A percentile compares a stretch with the other conserved stretches of the same genome.
Evolutionary conservation across 2,888 invertebrate species (phyloP).

Genomic region (Sinopyrophorus schimmeli): DNA sequence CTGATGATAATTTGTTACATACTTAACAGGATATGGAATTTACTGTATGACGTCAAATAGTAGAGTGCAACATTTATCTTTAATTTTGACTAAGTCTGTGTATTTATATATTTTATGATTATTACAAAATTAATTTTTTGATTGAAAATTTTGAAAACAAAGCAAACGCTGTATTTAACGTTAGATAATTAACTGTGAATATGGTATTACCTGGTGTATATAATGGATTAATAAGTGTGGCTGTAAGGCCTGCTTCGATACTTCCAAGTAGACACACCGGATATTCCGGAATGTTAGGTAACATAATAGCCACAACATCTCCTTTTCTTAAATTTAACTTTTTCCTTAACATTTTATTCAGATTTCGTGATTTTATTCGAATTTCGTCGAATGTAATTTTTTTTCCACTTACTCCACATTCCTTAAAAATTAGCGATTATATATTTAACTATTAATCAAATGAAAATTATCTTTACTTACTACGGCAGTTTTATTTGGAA

Average conservation of each 20-base stretch:
- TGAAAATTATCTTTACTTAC: conserved; percentile 60
- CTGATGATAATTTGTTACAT: too few relatives aligned
- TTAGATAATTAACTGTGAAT: too few relatives aligned
- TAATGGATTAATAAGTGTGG: conserved; percentile 74
- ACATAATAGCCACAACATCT: conserved; percentile 69
- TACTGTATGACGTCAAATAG: too few relatives aligned
- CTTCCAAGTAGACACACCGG: conserved; percentile 68
- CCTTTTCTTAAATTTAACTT: conserved; percentile 68
- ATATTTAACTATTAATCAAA: background rate
- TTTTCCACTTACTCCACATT: conserved; percentile 71
- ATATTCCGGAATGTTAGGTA: conserved; percentile 79
- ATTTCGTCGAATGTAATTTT: conserved; percentile 73
- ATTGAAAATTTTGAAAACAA: too few relatives aligned
- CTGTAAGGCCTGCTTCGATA: conserved; percentile 68
- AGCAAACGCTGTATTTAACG: too few relatives aligned
- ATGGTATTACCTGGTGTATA: conserved; percentile 62
- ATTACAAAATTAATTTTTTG: too few relatives aligned
- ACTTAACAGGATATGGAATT: too few relatives aligned
- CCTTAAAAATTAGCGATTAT: conserved; percentile 57
- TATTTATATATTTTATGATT: too few relatives aligned
- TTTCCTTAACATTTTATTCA: conserved; percentile 59
- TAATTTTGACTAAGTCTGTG: too few relatives aligned
- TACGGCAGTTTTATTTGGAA: conserved; percentile 63
- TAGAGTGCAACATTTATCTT: too few relatives aligned
- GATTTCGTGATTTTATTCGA: conserved; percentile 65